Base-by-base conservation (phyloP, 2,888 invertebrate genomes). In the Xestia xanthographa region DNA sequence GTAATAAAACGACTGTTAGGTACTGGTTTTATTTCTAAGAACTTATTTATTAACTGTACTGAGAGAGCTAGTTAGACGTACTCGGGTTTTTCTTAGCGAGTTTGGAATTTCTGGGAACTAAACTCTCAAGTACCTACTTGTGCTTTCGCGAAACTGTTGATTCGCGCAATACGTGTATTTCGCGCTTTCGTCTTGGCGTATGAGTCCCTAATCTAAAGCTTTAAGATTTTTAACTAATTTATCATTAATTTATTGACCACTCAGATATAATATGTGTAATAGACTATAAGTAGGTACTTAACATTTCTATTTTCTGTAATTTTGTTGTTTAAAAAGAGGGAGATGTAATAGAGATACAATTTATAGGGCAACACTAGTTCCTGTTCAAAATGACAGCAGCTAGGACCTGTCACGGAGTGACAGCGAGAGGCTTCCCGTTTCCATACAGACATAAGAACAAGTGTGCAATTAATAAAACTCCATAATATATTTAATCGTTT, bases 1-100 rank as follows among this genome's bases (percentile, higher is more conserved):
- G 69, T 50, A 78, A 83, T 83, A 80, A 80, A 78, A 80, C 50
- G 60, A 69, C 69, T 83, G 8, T 56, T 50, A 41, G 41, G 63
- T n/a, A 34, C 60, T 26, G n/a, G 29, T 80, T 83, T 78, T 80
- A 83, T 80, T 62, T 53, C 60, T 48, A 34, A 48, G 53, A 66
- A 60, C 45, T 83, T 58, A 26, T 80, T 70, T 83, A 69, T 66
- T 83, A 48, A 69, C 38, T 53, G 8, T 50, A 65, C 34, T 58
- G 29, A 29, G 66, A 26, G 22, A 34, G 22, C 22, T 43, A 43
- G 11, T 20, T 26, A 22, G 41, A 58, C 6, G 12, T 29, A 41
- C 29, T 62, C 14, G 20, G 50, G n/a, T 41, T 34, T 76, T 50
- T 29, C 12, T 77, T 5, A 14, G 17, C 20, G 0, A 6, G 17